These are phyloP conservation scores for Danio albolineatus DNA, from an alignment of 2,797 vertebrate species.

Conservation along the genomic window DNA sequence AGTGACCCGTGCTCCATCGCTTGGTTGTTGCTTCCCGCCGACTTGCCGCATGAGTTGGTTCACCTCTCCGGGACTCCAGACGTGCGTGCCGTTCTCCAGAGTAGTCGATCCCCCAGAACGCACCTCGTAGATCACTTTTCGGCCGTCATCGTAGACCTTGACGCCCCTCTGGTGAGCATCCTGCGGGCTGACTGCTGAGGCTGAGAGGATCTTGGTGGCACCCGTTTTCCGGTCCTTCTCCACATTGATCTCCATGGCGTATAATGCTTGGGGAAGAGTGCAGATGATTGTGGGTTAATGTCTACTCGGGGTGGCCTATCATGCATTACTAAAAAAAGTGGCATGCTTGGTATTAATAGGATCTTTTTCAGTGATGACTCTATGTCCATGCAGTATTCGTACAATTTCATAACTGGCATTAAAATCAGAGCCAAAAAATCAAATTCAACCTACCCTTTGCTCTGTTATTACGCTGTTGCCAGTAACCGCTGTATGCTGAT, in stretches of 20 bases:
- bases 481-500: constrained; percentile 20
- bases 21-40: constrained; percentile 79
- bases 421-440: constrained; percentile 15
- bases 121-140: constrained; percentile 95
- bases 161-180: constrained; percentile 89
- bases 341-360: constrained; percentile 48
- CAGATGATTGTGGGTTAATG: constrained; percentile 68
- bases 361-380: constrained; percentile 10
- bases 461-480: constrained; percentile 27
- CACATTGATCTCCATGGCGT: constrained; percentile 99
- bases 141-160: constrained; percentile 95
- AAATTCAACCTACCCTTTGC: constrained; percentile 42
- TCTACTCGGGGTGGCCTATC: constrained; percentile 43
- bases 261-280: constrained; percentile 86
- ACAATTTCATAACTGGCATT: constrained; percentile 11
- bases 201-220: constrained; percentile 92
- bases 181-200: constrained; percentile 86
- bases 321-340: constrained; percentile 51
- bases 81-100: constrained; percentile 91
- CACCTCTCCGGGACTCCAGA: constrained; percentile 89
- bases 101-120: constrained; percentile 86
- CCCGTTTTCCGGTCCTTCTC: constrained; percentile 95
- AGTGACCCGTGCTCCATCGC: constrained; percentile 72
- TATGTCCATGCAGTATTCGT: constrained; percentile 21
- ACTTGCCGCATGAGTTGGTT: constrained; percentile 91